A percentile compares a stretch with the other conserved stretches of the same genome.
phyloP scores from a whole-genome alignment of 2,797 vertebrate species.

The Pangasius mekongensis region DNA sequence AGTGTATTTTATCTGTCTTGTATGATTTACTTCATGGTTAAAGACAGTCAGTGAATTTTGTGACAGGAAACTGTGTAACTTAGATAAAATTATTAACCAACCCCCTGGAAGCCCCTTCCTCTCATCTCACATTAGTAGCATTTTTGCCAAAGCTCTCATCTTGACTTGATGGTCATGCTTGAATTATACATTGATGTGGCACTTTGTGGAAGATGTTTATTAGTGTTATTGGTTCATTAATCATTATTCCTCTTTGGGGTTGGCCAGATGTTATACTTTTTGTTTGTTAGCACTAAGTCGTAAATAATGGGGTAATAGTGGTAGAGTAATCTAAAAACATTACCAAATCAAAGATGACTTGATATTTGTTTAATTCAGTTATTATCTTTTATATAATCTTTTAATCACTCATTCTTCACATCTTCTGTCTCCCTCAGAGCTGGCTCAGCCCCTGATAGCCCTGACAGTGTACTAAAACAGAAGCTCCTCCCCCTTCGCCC shows the following conservation, averaged over 20 bases:
- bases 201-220: background rate
- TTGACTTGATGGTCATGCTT: background rate
- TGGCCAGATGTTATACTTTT: background rate
- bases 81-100: background rate
- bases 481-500: conserved; percentile 79
- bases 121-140: background rate
- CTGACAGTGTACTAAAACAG: conserved; percentile 88
- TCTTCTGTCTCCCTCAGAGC: conserved; percentile 63
- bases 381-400: background rate
- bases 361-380: background rate
- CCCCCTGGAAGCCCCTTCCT: background rate
- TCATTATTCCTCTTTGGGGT: background rate
- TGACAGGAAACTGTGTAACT: background rate
- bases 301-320: background rate
- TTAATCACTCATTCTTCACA: conserved; percentile 16
- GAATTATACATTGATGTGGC: background rate
- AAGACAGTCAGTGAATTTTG: background rate
- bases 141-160: background rate
- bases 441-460: conserved; percentile 75
- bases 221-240: background rate
- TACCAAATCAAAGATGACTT: background rate
- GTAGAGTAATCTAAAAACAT: background rate
- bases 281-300: background rate
- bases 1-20: conserved; percentile 69
- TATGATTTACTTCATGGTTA: background rate